These are phyloP conservation scores for Paragorgia papillata DNA, from an alignment of 92 coral and sea anemone species.

Conservation along the genomic window DNA sequence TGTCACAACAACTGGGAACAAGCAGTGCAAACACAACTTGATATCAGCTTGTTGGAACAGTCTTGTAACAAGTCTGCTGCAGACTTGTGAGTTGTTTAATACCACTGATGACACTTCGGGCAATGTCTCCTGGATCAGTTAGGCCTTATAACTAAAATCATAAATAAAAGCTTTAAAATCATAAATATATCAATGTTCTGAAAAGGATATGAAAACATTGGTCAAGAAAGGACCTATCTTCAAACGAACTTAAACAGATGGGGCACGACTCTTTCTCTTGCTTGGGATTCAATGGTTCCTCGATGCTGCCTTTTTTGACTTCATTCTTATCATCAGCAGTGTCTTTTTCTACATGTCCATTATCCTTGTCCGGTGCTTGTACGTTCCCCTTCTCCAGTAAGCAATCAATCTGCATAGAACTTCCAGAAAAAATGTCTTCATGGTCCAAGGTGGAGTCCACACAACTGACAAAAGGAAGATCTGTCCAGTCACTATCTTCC, in stretches of 20 bases:
- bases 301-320: neutral
- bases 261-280: conserved; percentile 82
- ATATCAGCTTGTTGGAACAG: too few relatives aligned
- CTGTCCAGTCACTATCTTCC: conserved; percentile 32
- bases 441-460: neutral
- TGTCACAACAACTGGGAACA: too few relatives aligned
- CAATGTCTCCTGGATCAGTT: too few relatives aligned
- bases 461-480: conserved; percentile 21
- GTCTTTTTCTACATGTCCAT: neutral
- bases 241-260: conserved; percentile 87
- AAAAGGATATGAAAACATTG: conserved; percentile 99
- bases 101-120: too few relatives aligned
- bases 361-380: neutral
- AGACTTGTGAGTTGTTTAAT: too few relatives aligned
- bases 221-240: conserved; percentile 89
- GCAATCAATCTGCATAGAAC: too few relatives aligned
- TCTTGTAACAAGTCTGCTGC: too few relatives aligned
- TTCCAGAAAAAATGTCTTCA: neutral
- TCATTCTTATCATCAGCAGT: neutral
- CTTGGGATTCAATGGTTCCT: conserved; percentile 28
- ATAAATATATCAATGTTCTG: neutral
- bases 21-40: too few relatives aligned
- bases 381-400: too few relatives aligned
- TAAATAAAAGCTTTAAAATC: neutral
- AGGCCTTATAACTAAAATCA: neutral